Evolutionary conservation across 2,797 vertebrate genomes (phyloP), one percentile per base, ranked within the genome.

Genomic region (Meda fulgida): DNA sequence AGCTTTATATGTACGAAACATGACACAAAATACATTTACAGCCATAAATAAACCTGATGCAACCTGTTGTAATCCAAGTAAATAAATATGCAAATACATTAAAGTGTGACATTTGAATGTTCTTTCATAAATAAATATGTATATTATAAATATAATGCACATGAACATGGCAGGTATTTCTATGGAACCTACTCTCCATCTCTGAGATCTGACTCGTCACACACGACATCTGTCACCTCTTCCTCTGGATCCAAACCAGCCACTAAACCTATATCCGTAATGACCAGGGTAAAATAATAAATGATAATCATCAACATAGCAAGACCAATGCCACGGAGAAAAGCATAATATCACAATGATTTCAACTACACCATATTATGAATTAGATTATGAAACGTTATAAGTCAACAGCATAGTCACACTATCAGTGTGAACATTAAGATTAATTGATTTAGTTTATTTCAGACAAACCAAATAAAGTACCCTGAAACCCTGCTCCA

Each of bases 181-280:
- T 43, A 13, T 46, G 38, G n/a, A 31, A 90, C 96, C 96, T 95
- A 97, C 97, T 97, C 92, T 93, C 96, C 96, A 7, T 97, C 95
- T 58, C 91, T 75, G 6, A 97, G 75, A 0, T 97, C 95, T 0
- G 92, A 92, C 89, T 95, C 96, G 80, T 91, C 84, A 93, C 97
- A 97, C 86, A 97, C 94, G 79, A 91, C 89, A 0, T 93, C 85
- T 0, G 94, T 93, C 83, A 94, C 92, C 0, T 84, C 0, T 1
- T 94, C n/a, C 0, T 93, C 92, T 77, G 89, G 83, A 73, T 93
- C 91, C 26, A 88, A 87, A 67, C 91, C 91, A 9, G 79, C 76
- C 77, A 48, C 26, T 55, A 38, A 73, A 69, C n/a, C 82, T 81
- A 31, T 18, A 34, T 80, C 65, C 10, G 23, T 36, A 67, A 79